Conservation (phyloP, 2,113 vertebrate species). For the Mustelus asterias region DNA sequence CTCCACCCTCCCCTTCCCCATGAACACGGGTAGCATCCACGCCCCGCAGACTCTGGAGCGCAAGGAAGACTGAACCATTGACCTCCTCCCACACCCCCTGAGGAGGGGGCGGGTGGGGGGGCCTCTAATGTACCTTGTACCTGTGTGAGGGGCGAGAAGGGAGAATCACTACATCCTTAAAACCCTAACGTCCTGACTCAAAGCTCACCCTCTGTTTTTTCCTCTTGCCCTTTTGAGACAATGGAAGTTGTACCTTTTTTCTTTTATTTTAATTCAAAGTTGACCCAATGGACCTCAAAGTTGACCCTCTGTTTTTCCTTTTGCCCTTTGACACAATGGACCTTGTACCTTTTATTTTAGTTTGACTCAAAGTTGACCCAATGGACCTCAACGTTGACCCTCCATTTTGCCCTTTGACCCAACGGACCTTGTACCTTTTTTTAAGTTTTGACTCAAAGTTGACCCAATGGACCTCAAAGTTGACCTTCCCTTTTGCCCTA, state of each 20-base stretch:
- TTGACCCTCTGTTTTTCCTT: no score
- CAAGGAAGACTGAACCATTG: conserved; percentile 53
- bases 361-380: no score
- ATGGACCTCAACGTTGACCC: background rate
- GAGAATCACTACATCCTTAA: background rate
- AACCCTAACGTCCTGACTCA: background rate
- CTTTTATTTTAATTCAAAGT: no score
- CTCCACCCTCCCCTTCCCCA: conserved; percentile 46
- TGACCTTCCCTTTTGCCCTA: no score
- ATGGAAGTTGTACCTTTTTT: no score
- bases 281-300: no score
- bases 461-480: background rate
- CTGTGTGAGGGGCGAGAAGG: background rate
- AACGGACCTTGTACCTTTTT: background rate
- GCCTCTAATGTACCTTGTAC: no score
- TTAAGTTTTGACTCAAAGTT: background rate
- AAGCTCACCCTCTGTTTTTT: no score
- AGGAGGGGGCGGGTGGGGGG: background rate
- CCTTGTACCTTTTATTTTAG: no score
- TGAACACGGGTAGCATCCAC: conserved; percentile 42
- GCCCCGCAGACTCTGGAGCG: conserved; percentile 52
- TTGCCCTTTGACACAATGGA: no score
- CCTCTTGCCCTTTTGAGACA: no score
- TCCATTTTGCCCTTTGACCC: background rate
- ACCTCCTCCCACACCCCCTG: background rate